These are phyloP conservation scores for Formica aserva DNA, from an alignment of 2,888 invertebrate genomes.

Conservation along the genomic window DNA sequence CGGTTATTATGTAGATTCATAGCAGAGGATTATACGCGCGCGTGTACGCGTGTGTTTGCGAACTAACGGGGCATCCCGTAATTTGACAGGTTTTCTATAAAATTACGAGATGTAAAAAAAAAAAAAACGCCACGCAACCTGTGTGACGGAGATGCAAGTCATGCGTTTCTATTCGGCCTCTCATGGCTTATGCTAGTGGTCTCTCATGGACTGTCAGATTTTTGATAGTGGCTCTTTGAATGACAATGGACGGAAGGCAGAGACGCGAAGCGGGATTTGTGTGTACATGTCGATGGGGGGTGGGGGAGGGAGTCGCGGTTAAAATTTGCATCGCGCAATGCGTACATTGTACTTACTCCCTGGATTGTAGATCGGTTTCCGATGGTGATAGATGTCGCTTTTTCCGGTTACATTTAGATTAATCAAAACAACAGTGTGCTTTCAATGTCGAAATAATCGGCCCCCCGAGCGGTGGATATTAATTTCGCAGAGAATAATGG, in stretches of 20 bases:
- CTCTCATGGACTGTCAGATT: slow-evolving; percentile 31
- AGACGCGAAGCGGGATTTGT: slow-evolving; percentile 29
- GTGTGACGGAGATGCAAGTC: slow-evolving; percentile 48
- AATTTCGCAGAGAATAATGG: slow-evolving; percentile 54
- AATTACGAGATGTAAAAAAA: slow-evolving; percentile 40
- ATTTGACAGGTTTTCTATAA: slow-evolving; percentile 54
- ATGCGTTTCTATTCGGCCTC: slow-evolving; percentile 46
- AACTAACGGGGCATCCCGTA: slow-evolving; percentile 44
- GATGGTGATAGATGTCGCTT: slow-evolving; percentile 47
- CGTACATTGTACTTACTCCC: slow-evolving; percentile 6
- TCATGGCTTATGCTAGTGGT: slow-evolving; percentile 30
- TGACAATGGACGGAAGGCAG: slow-evolving; percentile 19
- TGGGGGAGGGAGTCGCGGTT: background rate
- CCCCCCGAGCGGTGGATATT: slow-evolving; percentile 36
- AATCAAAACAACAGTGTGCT: slow-evolving; percentile 51
- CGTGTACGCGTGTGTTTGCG: slow-evolving; percentile 17
- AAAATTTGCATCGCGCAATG: slow-evolving; percentile 31
- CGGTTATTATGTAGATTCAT: slow-evolving; percentile 54
- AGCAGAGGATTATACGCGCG: slow-evolving; percentile 40
- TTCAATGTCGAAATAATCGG: slow-evolving; percentile 55
- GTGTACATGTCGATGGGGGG: background rate
- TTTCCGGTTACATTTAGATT: slow-evolving; percentile 48
- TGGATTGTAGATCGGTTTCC: slow-evolving; percentile 29
- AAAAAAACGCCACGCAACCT: slow-evolving; percentile 34
- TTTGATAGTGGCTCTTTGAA: slow-evolving; percentile 35